Percentiles rank a stretch among this genome's conserved stretches.
phyloP scores from a whole-genome alignment of 2,113 vertebrate genomes.

The Pagrus major region DNA sequence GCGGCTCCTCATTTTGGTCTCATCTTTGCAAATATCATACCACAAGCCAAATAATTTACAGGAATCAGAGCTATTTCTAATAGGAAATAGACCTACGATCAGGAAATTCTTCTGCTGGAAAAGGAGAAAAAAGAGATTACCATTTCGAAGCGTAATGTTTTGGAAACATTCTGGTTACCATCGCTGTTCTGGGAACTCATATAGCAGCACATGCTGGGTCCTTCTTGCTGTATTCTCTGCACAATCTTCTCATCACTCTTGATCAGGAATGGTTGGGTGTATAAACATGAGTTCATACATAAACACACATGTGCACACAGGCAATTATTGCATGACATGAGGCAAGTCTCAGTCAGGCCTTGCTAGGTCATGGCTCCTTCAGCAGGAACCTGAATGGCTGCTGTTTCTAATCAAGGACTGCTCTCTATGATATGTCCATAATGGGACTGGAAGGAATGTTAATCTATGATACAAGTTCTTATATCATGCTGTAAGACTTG shows the following conservation, averaged over 20 bases:
- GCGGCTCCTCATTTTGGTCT: slow-evolving; percentile 51
- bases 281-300: background rate
- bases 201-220: slow-evolving; percentile 6
- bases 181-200: slow-evolving; percentile 15
- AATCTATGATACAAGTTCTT: slow-evolving; percentile 21
- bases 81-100: slow-evolving; percentile 23
- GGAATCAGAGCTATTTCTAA: slow-evolving; percentile 61
- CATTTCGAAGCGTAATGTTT: slow-evolving; percentile 44
- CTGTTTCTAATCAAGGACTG: slow-evolving; percentile 60
- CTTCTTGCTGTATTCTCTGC: slow-evolving; percentile 2
- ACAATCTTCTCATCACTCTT: slow-evolving; percentile 20
- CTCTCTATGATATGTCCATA: slow-evolving; percentile 3
- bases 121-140: slow-evolving; percentile 12
- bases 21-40: slow-evolving; percentile 55
- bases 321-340: slow-evolving; percentile 67
- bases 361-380: slow-evolving; percentile 49
- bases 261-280: slow-evolving; percentile 13
- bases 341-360: slow-evolving; percentile 28
- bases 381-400: slow-evolving; percentile 39
- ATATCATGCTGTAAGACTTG: slow-evolving; percentile 12
- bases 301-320: background rate
- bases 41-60: slow-evolving; percentile 65
- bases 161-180: slow-evolving; percentile 36
- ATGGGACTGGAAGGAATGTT: slow-evolving; percentile 7
- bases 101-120: slow-evolving; percentile 11